A percentile compares a stretch with the other conserved stretches of the same genome.
Conservation (phyloP, 1,140 invertebrate species). For the Belonocnema kinseyi region DNA sequence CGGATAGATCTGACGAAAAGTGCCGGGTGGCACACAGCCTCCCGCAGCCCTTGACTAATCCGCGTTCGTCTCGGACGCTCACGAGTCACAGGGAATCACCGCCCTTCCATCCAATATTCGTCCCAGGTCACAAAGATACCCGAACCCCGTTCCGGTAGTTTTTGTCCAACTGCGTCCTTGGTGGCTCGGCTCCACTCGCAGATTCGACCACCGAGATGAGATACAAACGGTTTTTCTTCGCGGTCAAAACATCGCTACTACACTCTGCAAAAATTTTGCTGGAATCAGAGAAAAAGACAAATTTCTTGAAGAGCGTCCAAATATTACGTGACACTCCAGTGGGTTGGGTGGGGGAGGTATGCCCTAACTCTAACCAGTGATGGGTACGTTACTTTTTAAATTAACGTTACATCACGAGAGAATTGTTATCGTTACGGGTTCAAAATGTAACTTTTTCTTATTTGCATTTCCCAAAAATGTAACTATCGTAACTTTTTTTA, state of each 20-base stretch:
- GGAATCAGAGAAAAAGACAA: not conserved
- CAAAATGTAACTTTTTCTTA: too few species aligned
- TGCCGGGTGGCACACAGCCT: slow-evolving; percentile 59
- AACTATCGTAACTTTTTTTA: too few species aligned
- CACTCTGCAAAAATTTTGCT: not conserved
- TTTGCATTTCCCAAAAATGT: too few species aligned
- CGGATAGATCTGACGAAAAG: slow-evolving; percentile 39
- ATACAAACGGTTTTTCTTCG: not conserved
- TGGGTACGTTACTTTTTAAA: too few species aligned
- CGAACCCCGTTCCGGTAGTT: slow-evolving; percentile 41
- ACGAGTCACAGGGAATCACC: slow-evolving; percentile 52
- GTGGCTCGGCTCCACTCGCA: not conserved
- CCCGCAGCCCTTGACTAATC: slow-evolving; percentile 68
- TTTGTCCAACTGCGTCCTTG: slow-evolving; percentile 34
- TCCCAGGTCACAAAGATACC: slow-evolving; percentile 51
- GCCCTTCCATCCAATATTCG: not conserved
- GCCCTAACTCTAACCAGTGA: too few species aligned
- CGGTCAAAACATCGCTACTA: not conserved
- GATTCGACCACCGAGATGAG: not conserved
- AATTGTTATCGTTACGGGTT: too few species aligned
- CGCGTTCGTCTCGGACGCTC: slow-evolving; percentile 66
- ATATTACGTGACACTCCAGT: too few species aligned
- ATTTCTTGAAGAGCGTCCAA: too few species aligned
- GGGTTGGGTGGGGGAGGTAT: too few species aligned
- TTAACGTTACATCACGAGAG: too few species aligned